Evolutionary conservation across 2,113 vertebrate species (phyloP).

Genomic region (Callopanchax toddi): DNA sequence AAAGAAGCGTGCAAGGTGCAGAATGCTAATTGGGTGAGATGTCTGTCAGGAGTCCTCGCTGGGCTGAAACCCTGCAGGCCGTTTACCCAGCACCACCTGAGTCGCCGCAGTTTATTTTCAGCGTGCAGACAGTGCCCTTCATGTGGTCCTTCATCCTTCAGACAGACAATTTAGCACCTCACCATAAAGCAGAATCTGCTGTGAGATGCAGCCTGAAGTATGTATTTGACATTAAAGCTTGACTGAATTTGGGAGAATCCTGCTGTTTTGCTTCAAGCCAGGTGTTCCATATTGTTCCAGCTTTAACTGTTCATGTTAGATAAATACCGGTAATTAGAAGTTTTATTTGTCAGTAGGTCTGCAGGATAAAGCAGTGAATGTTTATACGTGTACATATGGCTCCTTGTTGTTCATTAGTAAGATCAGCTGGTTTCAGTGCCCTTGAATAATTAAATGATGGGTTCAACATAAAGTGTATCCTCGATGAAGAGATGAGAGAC

Average conservation of each 20-base stretch:
- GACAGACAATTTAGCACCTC: conserved; percentile 30
- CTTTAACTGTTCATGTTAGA: not conserved
- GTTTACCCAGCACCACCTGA: conserved; percentile 43
- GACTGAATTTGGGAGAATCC: conserved; percentile 11
- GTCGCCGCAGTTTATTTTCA: conserved; percentile 53
- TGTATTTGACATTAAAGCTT: conserved; percentile 28
- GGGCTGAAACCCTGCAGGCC: conserved; percentile 41
- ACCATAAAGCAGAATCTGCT: conserved; percentile 19
- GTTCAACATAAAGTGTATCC: conserved; percentile 42
- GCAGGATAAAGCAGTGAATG: too few relatives aligned
- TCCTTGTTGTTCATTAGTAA: conserved; percentile 14
- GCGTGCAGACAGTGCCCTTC: conserved; percentile 38
- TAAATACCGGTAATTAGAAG: too few relatives aligned
- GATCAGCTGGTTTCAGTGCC: conserved; percentile 15
- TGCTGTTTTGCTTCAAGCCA: conserved; percentile 25
- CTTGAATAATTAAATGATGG: conserved; percentile 55
- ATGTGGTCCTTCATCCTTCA: conserved; percentile 39
- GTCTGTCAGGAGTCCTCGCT: conserved; percentile 63
- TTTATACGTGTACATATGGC: not conserved
- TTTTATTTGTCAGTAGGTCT: too few relatives aligned
- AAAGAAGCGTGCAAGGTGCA: conserved; percentile 37
- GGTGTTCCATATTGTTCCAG: conserved; percentile 20
- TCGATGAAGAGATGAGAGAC: conserved; percentile 44
- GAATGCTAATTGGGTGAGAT: conserved; percentile 68
- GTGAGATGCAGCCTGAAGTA: not conserved